Percentiles rank a stretch among this genome's conserved stretches.
phyloP scores from a whole-genome alignment of 2,888 invertebrate species.

The Odontocolon sp. region DNA sequence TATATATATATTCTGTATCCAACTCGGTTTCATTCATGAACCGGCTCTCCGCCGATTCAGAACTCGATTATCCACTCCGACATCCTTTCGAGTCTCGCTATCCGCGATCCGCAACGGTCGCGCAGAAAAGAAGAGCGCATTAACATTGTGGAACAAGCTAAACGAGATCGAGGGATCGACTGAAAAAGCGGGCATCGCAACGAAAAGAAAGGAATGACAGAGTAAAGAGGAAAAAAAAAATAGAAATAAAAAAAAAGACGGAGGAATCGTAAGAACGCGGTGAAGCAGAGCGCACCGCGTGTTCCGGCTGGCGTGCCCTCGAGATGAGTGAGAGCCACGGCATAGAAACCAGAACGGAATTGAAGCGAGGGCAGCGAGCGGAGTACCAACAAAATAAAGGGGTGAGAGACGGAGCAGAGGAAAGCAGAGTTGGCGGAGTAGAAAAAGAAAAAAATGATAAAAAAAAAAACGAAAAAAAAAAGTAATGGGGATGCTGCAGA shows the following conservation, averaged over 20 bases:
- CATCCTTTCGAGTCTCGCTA: slow-evolving; percentile 36
- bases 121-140: slow-evolving; percentile 42
- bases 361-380: slow-evolving; percentile 22
- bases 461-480: slow-evolving; percentile 37
- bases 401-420: slow-evolving; percentile 25
- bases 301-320: slow-evolving; percentile 30
- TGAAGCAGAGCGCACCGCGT: slow-evolving; percentile 31
- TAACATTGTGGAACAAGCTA: slow-evolving; percentile 52
- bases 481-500: slow-evolving; percentile 42
- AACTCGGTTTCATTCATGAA: slow-evolving; percentile 60
- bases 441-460: slow-evolving; percentile 39
- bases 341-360: slow-evolving; percentile 3
- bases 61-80: slow-evolving; percentile 48
- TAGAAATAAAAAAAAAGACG: neutral
- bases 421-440: slow-evolving; percentile 43
- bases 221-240: slow-evolving; percentile 6
- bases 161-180: slow-evolving; percentile 57
- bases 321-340: slow-evolving; percentile 7
- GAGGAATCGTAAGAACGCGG: slow-evolving; percentile 14
- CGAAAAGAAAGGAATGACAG: neutral
- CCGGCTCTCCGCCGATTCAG: slow-evolving; percentile 48
- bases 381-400: slow-evolving; percentile 46
- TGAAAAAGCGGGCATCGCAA: slow-evolving; percentile 30
- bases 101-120: slow-evolving; percentile 14
- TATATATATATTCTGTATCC: no score